phyloP scores from a whole-genome alignment of 2,113 vertebrate genomes.

The Bothrops jararaca region DNA sequence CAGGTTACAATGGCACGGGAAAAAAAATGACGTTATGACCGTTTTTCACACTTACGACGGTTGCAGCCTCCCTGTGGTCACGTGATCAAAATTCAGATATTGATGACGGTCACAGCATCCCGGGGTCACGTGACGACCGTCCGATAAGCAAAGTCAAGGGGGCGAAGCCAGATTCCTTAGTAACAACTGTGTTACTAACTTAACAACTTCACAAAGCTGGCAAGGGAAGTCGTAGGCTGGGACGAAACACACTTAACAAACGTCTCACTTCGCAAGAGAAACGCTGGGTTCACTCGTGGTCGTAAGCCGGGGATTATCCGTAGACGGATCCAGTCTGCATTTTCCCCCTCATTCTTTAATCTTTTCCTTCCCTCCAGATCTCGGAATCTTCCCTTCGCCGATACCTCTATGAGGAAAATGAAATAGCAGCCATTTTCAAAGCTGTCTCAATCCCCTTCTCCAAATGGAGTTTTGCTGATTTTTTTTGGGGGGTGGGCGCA shows the following conservation, averaged over 20 bases:
- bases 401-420: not conserved
- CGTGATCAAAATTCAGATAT: not conserved
- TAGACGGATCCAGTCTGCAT: not conserved
- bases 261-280: not conserved
- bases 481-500: constrained; percentile 30
- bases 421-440: constrained; percentile 29
- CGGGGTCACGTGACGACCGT: no score
- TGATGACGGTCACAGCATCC: no score
- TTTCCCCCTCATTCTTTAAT: not conserved
- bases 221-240: no score
- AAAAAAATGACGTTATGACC: not conserved
- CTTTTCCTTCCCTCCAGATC: constrained; percentile 27
- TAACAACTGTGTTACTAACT: not conserved
- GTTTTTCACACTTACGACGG: not conserved
- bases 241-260: not conserved
- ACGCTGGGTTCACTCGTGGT: not conserved
- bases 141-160: no score
- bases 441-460: not conserved
- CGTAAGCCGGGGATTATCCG: not conserved
- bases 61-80: not conserved
- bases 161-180: not conserved
- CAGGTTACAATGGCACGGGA: not conserved
- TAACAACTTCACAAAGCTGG: not conserved
- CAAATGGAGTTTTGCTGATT: not conserved
- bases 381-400: not conserved